phyloP scores from a whole-genome alignment of 2,888 invertebrate genomes.

The Laspeyria flexula region DNA sequence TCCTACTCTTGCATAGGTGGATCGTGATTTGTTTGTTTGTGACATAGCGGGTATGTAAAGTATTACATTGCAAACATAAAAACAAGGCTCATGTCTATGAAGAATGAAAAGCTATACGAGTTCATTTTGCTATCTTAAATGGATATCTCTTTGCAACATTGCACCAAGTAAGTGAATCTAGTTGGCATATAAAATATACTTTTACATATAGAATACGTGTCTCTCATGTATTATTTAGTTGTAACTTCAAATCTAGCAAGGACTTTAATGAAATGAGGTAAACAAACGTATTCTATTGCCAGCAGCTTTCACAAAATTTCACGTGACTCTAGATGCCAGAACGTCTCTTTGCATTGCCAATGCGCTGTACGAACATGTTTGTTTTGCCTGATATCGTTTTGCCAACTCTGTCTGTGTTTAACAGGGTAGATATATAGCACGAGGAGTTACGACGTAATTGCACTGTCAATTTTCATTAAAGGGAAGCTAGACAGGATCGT shows the following conservation, averaged over 20 bases:
- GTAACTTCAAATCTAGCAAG: background rate
- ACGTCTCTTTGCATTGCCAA: background rate
- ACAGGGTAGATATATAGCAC: background rate
- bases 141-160: too few species aligned
- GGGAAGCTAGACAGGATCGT: background rate
- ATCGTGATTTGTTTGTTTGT: too few species aligned
- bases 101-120: too few species aligned
- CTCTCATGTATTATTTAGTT: background rate
- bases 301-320: conserved; percentile 25
- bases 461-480: background rate
- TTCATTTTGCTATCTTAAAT: too few species aligned
- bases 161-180: too few species aligned
- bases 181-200: too few species aligned
- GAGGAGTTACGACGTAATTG: conserved; percentile 2
- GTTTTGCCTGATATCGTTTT: background rate
- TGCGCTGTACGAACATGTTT: background rate
- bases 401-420: background rate
- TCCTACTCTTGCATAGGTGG: too few species aligned
- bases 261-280: background rate
- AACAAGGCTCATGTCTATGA: too few species aligned
- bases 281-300: conserved; percentile 7
- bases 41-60: too few species aligned
- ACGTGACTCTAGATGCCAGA: conserved; percentile 15
- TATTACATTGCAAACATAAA: too few species aligned
- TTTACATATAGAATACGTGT: too few species aligned